These are phyloP conservation scores for Antigone vipio DNA, from an alignment of 2,113 vertebrate genomes.

Conservation along the genomic window DNA sequence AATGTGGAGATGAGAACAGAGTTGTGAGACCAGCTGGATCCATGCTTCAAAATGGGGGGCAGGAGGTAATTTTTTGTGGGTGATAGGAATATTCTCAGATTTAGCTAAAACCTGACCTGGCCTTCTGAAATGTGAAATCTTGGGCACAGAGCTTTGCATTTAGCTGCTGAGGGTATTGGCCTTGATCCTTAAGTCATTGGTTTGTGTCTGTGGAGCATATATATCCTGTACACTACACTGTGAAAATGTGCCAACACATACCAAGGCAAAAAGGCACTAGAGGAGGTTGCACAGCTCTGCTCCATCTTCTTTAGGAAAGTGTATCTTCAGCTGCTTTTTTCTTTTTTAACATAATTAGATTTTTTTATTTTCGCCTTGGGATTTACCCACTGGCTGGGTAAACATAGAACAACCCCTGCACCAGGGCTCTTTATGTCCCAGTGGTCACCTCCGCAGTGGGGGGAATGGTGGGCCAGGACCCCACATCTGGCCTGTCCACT, in stretches of 20 bases:
- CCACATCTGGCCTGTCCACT: background rate
- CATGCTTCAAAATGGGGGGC: background rate
- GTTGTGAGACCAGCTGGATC: background rate
- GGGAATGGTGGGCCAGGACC: background rate
- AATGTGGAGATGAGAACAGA: background rate
- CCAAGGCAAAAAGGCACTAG: background rate
- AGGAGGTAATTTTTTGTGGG: background rate
- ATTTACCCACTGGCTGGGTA: background rate
- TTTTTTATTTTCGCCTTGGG: background rate
- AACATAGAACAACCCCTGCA: background rate
- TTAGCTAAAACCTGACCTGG: background rate
- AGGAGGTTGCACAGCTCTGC: background rate
- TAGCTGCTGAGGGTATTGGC: background rate
- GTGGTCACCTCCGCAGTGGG: background rate
- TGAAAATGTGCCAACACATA: background rate
- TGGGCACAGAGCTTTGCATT: background rate
- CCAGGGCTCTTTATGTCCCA: accelerated
- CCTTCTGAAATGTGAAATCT: background rate
- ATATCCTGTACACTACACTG: background rate
- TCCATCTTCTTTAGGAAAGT: background rate
- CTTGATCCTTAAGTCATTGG: background rate
- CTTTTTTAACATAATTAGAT: accelerated
- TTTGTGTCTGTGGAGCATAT: background rate
- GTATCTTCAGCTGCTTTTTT: background rate
- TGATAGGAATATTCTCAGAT: background rate